A percentile compares a stretch with the other conserved stretches of the same genome.
Conservation (phyloP, 2,888 invertebrate species). For the Aradus depressus region DNA sequence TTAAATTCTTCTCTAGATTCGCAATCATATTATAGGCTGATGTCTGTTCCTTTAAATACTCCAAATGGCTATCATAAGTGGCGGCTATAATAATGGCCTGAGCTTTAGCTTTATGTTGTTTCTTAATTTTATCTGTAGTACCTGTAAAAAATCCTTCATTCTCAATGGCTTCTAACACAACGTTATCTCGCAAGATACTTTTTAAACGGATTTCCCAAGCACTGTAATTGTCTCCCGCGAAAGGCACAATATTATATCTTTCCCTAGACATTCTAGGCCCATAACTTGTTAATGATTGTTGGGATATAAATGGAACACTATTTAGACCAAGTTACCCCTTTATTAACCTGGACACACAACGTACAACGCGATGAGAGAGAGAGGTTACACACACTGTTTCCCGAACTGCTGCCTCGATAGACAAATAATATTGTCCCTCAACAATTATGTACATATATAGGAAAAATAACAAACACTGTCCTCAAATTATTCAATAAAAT, state of each 20-base stretch:
- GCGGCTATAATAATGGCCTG: constrained; percentile 5
- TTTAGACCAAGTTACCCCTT: too few relatives aligned
- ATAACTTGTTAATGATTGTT: too few relatives aligned
- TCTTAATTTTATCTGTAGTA: not conserved
- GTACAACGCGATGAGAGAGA: too few relatives aligned
- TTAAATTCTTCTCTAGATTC: constrained; percentile 1
- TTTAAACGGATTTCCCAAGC: not conserved
- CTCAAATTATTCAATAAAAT: too few relatives aligned
- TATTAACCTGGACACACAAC: too few relatives aligned
- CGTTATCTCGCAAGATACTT: constrained; percentile 4
- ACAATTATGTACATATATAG: too few relatives aligned
- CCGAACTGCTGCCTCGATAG: too few relatives aligned
- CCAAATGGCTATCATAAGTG: constrained; percentile 3
- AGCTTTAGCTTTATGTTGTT: constrained; percentile 3
- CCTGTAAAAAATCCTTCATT: not conserved
- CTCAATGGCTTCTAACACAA: not conserved
- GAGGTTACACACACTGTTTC: too few relatives aligned
- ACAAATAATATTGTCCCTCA: too few relatives aligned
- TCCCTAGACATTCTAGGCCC: constrained; percentile 8
- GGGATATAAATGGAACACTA: too few relatives aligned
- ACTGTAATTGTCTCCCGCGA: constrained; percentile 4
- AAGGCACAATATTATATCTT: constrained; percentile 7
- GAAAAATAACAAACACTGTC: too few relatives aligned
- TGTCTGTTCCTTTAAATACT: constrained; percentile 3
- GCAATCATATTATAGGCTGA: constrained; percentile 4